Conservation (phyloP, 2,113 vertebrate genomes). For the Plotosus lineatus region DNA sequence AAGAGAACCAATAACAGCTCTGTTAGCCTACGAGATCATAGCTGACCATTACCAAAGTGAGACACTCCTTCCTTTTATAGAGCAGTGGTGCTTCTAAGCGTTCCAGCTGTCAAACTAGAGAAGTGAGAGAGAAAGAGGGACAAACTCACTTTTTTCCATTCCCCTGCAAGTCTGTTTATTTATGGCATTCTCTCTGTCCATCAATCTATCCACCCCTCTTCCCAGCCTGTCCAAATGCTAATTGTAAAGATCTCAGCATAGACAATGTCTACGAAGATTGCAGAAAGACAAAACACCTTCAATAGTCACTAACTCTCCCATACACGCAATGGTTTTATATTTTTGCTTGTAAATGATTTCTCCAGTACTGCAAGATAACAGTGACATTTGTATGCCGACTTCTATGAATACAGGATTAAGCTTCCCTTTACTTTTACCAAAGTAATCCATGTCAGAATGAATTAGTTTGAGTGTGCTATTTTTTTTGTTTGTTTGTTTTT, state of each 20-base stretch:
- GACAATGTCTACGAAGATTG: background rate
- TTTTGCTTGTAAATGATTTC: background rate
- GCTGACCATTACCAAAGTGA: slow-evolving; percentile 20
- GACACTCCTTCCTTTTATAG: slow-evolving; percentile 16
- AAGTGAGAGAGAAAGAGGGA: background rate
- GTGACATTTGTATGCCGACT: background rate
- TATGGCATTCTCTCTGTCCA: background rate
- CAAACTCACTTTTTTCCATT: background rate
- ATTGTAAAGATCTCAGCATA: background rate
- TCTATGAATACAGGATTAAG: background rate
- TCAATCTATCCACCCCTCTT: background rate
- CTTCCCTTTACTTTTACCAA: background rate
- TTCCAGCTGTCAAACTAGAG: background rate
- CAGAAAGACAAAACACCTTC: background rate
- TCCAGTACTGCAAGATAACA: background rate
- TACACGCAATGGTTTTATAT: background rate
- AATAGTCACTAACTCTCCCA: background rate
- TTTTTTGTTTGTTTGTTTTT: too few species aligned
- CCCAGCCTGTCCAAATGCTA: background rate
- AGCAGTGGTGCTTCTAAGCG: slow-evolving; percentile 1
- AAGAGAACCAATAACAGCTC: slow-evolving; percentile 33
- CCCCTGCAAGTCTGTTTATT: background rate
- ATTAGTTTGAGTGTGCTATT: background rate
- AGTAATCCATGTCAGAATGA: background rate
- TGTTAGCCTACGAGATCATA: slow-evolving; percentile 33